Evolutionary conservation across 2,113 vertebrate species (phyloP).

Genomic region (Rallus limicola): DNA sequence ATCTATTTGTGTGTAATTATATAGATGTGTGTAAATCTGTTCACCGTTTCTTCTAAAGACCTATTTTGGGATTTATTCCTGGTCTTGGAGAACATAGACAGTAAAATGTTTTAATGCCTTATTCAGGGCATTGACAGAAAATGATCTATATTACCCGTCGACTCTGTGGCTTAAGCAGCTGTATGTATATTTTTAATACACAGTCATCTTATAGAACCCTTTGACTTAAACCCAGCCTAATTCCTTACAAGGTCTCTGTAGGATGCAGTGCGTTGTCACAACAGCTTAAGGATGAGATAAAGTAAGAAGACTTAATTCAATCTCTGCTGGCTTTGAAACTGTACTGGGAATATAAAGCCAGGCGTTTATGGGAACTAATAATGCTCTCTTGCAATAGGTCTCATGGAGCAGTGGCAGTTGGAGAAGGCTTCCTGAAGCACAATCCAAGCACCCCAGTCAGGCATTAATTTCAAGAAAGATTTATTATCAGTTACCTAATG

Average conservation of each 20-base stretch:
- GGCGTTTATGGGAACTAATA: background rate
- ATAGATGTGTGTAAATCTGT: background rate
- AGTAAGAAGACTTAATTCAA: conserved; percentile 25
- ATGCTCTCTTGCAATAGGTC: background rate
- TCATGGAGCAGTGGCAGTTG: background rate
- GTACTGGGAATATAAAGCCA: background rate
- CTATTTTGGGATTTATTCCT: background rate
- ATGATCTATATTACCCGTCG: background rate
- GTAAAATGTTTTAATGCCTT: background rate
- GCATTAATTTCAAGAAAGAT: background rate
- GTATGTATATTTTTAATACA: background rate
- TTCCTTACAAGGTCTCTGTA: background rate
- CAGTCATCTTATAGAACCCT: background rate
- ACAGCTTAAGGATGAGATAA: conserved; percentile 38
- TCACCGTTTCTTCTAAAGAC: background rate
- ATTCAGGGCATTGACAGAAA: background rate
- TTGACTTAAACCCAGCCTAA: background rate
- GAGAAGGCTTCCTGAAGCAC: background rate
- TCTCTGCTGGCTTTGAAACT: conserved; percentile 5
- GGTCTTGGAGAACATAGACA: background rate
- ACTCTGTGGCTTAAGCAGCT: background rate
- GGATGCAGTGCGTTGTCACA: conserved; percentile 20
- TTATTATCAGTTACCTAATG: background rate
- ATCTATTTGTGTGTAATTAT: background rate
- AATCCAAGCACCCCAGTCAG: background rate